Conservation (phyloP, 2,888 invertebrate species). For the Syritta pipiens region DNA sequence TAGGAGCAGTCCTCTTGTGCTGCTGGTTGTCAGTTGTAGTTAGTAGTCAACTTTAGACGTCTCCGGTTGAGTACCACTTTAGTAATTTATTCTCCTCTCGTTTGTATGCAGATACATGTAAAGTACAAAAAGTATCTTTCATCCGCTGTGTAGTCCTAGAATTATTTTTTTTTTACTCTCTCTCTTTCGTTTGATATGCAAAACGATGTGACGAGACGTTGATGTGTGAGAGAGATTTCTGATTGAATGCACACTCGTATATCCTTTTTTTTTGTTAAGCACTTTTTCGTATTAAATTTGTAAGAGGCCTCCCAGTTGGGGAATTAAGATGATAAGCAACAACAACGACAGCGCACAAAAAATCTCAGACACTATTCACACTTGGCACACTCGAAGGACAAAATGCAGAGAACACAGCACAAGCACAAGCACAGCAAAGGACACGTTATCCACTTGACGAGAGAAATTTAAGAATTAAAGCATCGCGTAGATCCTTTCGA, state of each 20-base stretch:
- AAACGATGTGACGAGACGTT: slow-evolving; percentile 17
- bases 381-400: slow-evolving; percentile 13
- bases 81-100: slow-evolving; percentile 70
- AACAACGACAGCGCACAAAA: not conserved
- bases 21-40: slow-evolving; percentile 40
- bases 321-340: not conserved
- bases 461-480: slow-evolving; percentile 14
- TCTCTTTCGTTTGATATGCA: not conserved
- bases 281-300: slow-evolving; percentile 43
- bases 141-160: slow-evolving; percentile 57
- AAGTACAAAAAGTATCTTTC: slow-evolving; percentile 54
- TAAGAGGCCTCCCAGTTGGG: not conserved
- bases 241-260: slow-evolving; percentile 52
- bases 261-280: slow-evolving; percentile 44
- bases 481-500: slow-evolving; percentile 26
- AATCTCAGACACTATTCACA: slow-evolving; percentile 29
- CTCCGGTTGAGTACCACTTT: slow-evolving; percentile 62
- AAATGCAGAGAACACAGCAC: not conserved
- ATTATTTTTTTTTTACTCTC: slow-evolving; percentile 16
- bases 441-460: slow-evolving; percentile 18
- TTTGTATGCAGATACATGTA: slow-evolving; percentile 39
- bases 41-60: slow-evolving; percentile 52
- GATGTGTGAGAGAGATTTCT: slow-evolving; percentile 24
- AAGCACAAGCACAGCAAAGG: not conserved
- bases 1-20: slow-evolving; percentile 5